These are phyloP conservation scores for Coenobita brevimanus DNA, from an alignment of 1,140 invertebrate species.

Conservation along the genomic window DNA sequence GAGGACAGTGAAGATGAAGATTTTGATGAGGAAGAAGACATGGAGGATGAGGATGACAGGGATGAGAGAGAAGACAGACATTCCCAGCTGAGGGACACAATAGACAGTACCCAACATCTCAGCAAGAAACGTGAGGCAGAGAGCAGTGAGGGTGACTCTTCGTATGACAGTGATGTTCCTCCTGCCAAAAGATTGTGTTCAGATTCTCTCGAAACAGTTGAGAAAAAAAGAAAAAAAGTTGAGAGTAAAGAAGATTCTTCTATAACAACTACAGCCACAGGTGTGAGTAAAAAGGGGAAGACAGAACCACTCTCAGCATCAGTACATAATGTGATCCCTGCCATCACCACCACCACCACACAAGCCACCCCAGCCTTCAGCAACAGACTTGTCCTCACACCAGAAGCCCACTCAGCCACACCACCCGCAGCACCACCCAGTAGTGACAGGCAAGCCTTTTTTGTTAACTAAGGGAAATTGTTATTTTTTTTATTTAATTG, in stretches of 20 bases:
- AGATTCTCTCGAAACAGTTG: neutral
- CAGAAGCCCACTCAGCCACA: conserved; percentile 28
- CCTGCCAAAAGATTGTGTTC: conserved; percentile 35
- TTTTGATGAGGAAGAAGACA: conserved; percentile 21
- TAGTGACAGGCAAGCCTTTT: conserved; percentile 48
- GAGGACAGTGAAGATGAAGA: conserved; percentile 37
- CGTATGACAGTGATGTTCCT: conserved; percentile 49
- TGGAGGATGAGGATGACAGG: conserved; percentile 31
- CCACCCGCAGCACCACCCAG: conserved; percentile 17
- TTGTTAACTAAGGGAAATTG: too few species aligned
- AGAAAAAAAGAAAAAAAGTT: neutral
- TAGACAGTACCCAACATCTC: neutral
- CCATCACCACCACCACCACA: conserved; percentile 6
- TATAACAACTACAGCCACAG: too few species aligned
- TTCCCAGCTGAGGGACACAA: neutral
- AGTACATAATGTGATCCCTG: neutral
- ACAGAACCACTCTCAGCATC: neutral
- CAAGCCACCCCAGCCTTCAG: neutral
- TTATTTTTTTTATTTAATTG: too few species aligned
- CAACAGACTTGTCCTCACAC: neutral
- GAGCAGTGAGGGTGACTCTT: conserved; percentile 49
- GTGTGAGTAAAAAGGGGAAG: neutral
- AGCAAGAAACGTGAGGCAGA: conserved; percentile 25
- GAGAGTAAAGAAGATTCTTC: too few species aligned
- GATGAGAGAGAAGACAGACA: conserved; percentile 38